phyloP scores from a whole-genome alignment of 2,888 invertebrate species.

The Sisyra nigra region DNA sequence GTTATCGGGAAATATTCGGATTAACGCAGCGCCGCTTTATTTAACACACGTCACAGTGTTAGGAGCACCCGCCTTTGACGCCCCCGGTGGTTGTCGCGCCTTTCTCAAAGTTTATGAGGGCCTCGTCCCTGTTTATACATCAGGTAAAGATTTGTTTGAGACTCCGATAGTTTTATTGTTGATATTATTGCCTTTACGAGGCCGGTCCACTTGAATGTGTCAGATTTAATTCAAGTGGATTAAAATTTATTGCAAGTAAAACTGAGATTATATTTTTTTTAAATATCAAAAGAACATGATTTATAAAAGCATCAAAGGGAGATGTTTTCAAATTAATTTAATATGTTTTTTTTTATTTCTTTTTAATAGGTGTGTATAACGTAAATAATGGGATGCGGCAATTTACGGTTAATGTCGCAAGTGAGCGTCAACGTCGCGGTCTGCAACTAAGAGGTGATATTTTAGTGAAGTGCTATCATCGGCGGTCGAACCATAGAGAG shows the following conservation, averaged over 20 bases:
- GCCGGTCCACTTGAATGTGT: too few species aligned
- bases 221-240: too few species aligned
- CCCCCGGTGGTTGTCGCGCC: slow-evolving; percentile 46
- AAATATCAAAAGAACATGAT: too few species aligned
- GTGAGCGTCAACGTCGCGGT: slow-evolving; percentile 38
- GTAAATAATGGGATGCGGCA: slow-evolving; percentile 46
- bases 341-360: slow-evolving; percentile 18
- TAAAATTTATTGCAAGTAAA: too few species aligned
- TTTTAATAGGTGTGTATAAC: slow-evolving; percentile 43
- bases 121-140: slow-evolving; percentile 76
- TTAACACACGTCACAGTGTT: slow-evolving; percentile 74
- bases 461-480: slow-evolving; percentile 78
- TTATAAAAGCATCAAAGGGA: neutral
- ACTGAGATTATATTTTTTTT: too few species aligned
- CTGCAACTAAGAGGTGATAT: slow-evolving; percentile 77
- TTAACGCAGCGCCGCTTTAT: slow-evolving; percentile 74
- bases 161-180: too few species aligned
- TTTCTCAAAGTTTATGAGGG: slow-evolving; percentile 84
- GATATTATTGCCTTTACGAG: too few species aligned
- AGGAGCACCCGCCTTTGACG: slow-evolving; percentile 56
- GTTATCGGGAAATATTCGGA: slow-evolving; percentile 72
- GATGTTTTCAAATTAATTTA: slow-evolving; percentile 16
- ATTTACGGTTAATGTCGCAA: slow-evolving; percentile 53
- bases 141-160: slow-evolving; percentile 32
- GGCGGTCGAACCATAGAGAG: slow-evolving; percentile 35